Base-by-base conservation (phyloP, 2,888 invertebrate species). In the Stenolophus ochropezus region DNA sequence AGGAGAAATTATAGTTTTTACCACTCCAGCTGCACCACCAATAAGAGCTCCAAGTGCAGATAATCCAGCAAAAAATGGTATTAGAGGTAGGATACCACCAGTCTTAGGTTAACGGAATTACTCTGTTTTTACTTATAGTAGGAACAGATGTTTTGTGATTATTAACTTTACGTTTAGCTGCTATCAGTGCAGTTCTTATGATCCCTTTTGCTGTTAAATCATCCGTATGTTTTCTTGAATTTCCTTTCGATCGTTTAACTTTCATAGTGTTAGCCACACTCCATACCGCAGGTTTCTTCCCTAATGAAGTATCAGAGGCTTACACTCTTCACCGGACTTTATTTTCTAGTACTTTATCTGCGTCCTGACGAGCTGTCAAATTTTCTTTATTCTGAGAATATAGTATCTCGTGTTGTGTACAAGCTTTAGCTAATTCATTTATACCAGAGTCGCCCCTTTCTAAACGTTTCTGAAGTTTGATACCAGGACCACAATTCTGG, bases 11-110 rank as follows among this genome's bases (percentile, higher is more conserved):
- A 86, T 83, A 18, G 86, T 84, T 81, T 86, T 87, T 1, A 85
- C 83, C 25, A 87, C 85, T 75, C 85, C 85, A 8, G 87, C 85
- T 49, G 86, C 85, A 16, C 87, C 86, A 27, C 87, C 87, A 11
- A 85, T 85, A 82, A 87, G 83, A 61, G 85, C 83, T 1, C 87
- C 87, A 4, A 84, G 49, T 5, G 86, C 86, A 4, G 85, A 84
- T 58, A 87, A 81, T 49, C 85, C 86, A 1, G 87, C 85, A 83
- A 86, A 85, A 33, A 87, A 85, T 1, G 86, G 86, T 20, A 87
- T 83, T 47, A 86, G 75, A 4, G 85, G 85, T 53, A 85, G 79
- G 8, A 86, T 75, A 27, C 86, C 86, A 21, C 86, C 85, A 42
- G 80, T 73, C 83, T 85, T 86, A 4, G 86, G 85, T 49, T 5